Conservation (phyloP, 2,797 vertebrate genomes). For the Xenops minutus region DNA sequence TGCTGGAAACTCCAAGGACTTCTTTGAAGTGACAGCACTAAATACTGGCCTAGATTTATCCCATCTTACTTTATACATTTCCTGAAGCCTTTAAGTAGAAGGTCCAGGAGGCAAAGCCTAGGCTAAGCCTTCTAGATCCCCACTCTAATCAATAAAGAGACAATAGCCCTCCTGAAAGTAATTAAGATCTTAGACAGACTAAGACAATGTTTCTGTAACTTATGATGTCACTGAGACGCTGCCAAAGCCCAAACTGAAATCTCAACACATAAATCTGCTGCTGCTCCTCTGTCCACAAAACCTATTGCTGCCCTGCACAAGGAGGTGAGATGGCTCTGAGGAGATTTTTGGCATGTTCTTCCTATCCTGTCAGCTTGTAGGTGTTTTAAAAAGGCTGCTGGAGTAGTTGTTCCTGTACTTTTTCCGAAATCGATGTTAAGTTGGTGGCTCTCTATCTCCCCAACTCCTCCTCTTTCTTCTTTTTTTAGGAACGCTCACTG, state of each 20-base stretch:
- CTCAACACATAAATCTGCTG: background rate
- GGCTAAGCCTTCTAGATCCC: conserved; percentile 3
- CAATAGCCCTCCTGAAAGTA: conserved; percentile 37
- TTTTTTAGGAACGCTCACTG: background rate
- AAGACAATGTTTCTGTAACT: conserved; percentile 34
- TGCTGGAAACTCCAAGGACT: background rate
- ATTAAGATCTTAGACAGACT: conserved; percentile 28
- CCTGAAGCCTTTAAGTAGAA: background rate
- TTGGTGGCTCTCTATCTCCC: background rate
- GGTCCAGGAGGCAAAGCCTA: conserved; percentile 4
- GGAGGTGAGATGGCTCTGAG: background rate
- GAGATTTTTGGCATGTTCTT: background rate
- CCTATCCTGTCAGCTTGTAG: background rate
- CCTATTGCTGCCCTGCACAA: background rate
- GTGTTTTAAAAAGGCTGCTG: background rate
- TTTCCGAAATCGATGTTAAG: background rate
- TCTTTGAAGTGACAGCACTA: background rate
- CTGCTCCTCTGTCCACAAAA: background rate
- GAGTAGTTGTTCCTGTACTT: background rate
- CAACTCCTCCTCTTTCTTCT: background rate
- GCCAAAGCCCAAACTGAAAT: background rate
- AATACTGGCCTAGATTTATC: background rate
- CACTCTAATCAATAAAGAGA: conserved; percentile 1
- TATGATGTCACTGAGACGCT: background rate
- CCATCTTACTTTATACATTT: background rate